Base-by-base conservation (phyloP, 1,140 invertebrate species). In the Cotesia vestalis region DNA sequence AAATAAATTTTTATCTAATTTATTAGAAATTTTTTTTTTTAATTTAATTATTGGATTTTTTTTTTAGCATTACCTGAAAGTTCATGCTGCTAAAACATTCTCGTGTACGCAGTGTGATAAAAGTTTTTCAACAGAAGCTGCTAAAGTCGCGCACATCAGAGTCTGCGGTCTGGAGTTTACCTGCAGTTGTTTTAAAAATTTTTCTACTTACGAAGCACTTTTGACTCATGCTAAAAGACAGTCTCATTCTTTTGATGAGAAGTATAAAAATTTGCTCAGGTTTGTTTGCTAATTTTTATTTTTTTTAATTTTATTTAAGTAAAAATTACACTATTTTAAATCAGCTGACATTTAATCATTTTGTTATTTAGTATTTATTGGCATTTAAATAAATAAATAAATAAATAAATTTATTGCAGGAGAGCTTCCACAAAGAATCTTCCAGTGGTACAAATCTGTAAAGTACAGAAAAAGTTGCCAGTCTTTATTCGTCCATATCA, bases 11-110 rank as follows among this genome's bases (percentile, higher is more conserved):
- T 27, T 27, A 1, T 27, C 1, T 27, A 20, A 20, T 20, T 20
- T 20, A 20, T 20, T 20, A 2, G 20, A 20, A 20, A 52, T 38
- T 36, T n/a, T 55, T 12, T 57, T 52, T 64, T 11, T 38, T 3
- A 12, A 5, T 55, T 52, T 66, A 36, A 63, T 46, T 8, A 57
- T 61, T 55, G 57, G 40, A 12, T 36, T 36, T 57, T 66, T 20
- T 68, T 83, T 81, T 17, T 82, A 91, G 84, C 91, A 92, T 77
- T 91, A 89, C 73, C 82, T 90, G 57, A 92, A 91, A 80, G 88
- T 89, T 6, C 91, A 92, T 71, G 88, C 89, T 9, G 83, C 86
- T 9, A 91, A 90, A 81, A 86, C 77, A 5, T 88, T 85, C 75
- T 76, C 78, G 9, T 92, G 90, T 76, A 76, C 75, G 4, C 78